Evolutionary conservation across 2,113 vertebrate genomes (phyloP).

Genomic region (Proteles cristata): DNA sequence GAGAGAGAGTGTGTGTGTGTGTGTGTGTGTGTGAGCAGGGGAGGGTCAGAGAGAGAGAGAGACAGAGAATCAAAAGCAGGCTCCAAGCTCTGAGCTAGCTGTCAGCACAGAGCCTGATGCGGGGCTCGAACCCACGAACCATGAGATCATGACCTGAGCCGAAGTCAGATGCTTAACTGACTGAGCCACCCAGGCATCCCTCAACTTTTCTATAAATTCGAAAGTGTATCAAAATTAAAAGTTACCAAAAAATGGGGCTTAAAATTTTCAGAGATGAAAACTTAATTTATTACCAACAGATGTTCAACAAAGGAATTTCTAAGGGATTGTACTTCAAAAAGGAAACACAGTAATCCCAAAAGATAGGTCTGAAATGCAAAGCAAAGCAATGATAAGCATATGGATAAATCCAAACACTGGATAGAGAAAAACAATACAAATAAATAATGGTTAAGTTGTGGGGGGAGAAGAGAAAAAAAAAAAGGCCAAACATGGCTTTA

Average conservation of each 20-base stretch:
- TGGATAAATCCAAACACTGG: neutral
- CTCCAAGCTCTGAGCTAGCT: too few species aligned
- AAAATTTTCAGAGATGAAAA: slow-evolving; percentile 47
- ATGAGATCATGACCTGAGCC: too few species aligned
- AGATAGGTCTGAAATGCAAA: slow-evolving; percentile 16
- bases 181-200: too few species aligned
- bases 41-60: too few species aligned
- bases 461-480: neutral
- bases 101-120: too few species aligned
- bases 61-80: too few species aligned
- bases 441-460: neutral
- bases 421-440: neutral
- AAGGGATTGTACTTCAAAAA: slow-evolving; percentile 49
- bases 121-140: too few species aligned
- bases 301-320: slow-evolving; percentile 45
- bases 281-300: slow-evolving; percentile 51
- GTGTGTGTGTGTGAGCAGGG: too few species aligned
- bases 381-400: slow-evolving; percentile 27
- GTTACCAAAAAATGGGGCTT: neutral
- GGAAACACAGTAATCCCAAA: slow-evolving; percentile 47
- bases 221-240: slow-evolving; percentile 23
- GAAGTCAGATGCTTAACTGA: too few species aligned
- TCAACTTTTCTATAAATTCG: neutral
- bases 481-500: neutral
- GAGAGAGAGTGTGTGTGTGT: too few species aligned